Evolutionary conservation across 1,140 invertebrate genomes (phyloP).

Genomic region (Steinernema feltiae): DNA sequence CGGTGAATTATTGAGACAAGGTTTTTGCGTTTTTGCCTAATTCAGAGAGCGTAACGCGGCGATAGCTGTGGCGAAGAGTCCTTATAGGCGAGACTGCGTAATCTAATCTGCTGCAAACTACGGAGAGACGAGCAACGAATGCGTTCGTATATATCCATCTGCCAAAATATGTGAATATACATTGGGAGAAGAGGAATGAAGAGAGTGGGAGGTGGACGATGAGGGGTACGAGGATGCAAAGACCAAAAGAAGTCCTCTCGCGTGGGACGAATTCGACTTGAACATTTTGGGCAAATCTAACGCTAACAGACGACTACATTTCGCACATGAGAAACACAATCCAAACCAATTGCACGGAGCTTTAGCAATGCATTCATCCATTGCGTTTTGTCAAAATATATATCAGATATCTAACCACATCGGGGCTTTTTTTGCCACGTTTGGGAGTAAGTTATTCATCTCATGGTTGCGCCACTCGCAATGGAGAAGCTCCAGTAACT

Average conservation of each 20-base stretch:
- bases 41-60: not conserved
- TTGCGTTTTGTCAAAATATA: too few species aligned
- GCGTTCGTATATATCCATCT: not conserved
- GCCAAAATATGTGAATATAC: conserved; percentile 2
- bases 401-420: too few species aligned
- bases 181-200: not conserved
- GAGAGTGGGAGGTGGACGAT: not conserved
- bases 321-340: too few species aligned
- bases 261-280: not conserved
- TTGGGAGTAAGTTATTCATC: not conserved
- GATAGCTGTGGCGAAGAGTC: conserved; percentile 7
- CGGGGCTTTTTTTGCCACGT: not conserved
- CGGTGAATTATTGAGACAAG: conserved; percentile 10
- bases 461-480: too few species aligned
- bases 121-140: not conserved
- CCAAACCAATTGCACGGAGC: too few species aligned
- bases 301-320: not conserved
- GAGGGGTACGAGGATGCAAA: not conserved
- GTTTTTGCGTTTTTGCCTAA: not conserved
- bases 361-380: too few species aligned
- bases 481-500: not conserved
- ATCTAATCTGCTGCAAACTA: conserved; percentile 12
- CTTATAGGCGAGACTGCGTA: conserved; percentile 10
- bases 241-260: not conserved
- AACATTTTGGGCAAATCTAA: not conserved